phyloP scores from a whole-genome alignment of 2,113 vertebrate genomes.

The Caranx ignobilis region DNA sequence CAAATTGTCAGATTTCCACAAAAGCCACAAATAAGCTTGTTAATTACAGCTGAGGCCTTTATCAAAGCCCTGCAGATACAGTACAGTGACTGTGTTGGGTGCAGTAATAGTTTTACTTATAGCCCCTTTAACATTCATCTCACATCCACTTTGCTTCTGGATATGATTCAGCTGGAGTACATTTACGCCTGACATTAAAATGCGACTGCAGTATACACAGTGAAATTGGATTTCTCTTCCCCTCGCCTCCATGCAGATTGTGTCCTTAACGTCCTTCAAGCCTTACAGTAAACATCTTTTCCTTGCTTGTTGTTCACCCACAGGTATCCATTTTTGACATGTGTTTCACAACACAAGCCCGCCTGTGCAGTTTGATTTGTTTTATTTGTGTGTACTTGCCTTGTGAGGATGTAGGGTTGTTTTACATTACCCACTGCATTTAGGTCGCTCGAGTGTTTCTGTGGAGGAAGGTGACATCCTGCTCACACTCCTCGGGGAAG shows the following conservation, averaged over 20 bases:
- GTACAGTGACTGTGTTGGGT: conserved; percentile 2
- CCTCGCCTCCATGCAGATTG: conserved; percentile 68
- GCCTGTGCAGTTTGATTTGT: conserved; percentile 32
- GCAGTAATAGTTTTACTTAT: conserved; percentile 36
- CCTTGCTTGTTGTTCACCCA: conserved; percentile 42
- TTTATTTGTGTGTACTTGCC: conserved; percentile 18
- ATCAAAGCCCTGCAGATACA: conserved; percentile 24
- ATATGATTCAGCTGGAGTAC: conserved; percentile 72
- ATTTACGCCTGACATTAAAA: conserved; percentile 76
- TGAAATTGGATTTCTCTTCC: conserved; percentile 74
- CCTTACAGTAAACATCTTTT: conserved; percentile 65
- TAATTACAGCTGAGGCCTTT: conserved; percentile 43
- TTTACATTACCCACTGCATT: conserved; percentile 31
- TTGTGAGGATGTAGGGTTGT: conserved; percentile 17
- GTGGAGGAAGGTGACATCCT: conserved; percentile 16
- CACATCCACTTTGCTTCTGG: conserved; percentile 69
- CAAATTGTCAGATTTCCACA: not conserved
- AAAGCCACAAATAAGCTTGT: conserved; percentile 20
- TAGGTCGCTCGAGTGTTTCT: conserved; percentile 18
- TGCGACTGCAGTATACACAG: conserved; percentile 55
- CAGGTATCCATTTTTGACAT: conserved; percentile 37
- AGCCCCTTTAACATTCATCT: conserved; percentile 67
- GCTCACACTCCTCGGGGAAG: conserved; percentile 21
- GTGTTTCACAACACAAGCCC: conserved; percentile 18
- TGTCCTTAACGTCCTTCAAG: conserved; percentile 71